These are phyloP conservation scores for Phalloptychus januarius DNA, from an alignment of 2,797 vertebrate species.

Conservation along the genomic window DNA sequence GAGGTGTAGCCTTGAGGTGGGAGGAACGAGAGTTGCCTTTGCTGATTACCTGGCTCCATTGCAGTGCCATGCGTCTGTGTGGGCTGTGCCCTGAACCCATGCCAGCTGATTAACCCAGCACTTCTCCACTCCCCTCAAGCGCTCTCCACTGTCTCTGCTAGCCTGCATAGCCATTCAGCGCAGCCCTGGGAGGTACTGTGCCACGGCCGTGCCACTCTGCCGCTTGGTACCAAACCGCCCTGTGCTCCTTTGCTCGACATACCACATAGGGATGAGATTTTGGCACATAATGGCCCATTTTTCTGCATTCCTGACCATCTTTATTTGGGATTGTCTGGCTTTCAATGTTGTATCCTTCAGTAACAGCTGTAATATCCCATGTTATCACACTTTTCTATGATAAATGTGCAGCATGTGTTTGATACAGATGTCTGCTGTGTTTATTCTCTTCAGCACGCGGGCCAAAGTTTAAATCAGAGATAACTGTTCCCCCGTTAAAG, in stretches of 20 bases:
- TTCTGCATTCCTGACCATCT: conserved; percentile 78
- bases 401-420: conserved; percentile 23
- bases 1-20: conserved; percentile 53
- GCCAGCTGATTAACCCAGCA: conserved; percentile 90
- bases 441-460: conserved; percentile 44
- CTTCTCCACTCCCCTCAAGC: conserved; percentile 76
- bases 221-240: conserved; percentile 73
- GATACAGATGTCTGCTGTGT: conserved; percentile 43
- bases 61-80: conserved; percentile 88
- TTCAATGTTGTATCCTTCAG: conserved; percentile 30
- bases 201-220: conserved; percentile 68
- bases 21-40: conserved; percentile 82
- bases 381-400: conserved; percentile 46
- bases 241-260: conserved; percentile 53
- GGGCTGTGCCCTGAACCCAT: conserved; percentile 87
- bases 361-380: conserved; percentile 26
- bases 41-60: conserved; percentile 89
- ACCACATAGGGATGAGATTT: conserved; percentile 63
- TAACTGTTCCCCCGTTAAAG: conserved; percentile 65
- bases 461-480: conserved; percentile 64
- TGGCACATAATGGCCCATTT: conserved; percentile 74
- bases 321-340: conserved; percentile 54
- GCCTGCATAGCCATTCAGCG: conserved; percentile 71
- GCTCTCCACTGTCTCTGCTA: conserved; percentile 75
- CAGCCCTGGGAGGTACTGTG: conserved; percentile 59